Percentiles rank a stretch among this genome's conserved stretches.
Conservation (phyloP, 2,888 invertebrate species). For the Resseliella maxima region DNA sequence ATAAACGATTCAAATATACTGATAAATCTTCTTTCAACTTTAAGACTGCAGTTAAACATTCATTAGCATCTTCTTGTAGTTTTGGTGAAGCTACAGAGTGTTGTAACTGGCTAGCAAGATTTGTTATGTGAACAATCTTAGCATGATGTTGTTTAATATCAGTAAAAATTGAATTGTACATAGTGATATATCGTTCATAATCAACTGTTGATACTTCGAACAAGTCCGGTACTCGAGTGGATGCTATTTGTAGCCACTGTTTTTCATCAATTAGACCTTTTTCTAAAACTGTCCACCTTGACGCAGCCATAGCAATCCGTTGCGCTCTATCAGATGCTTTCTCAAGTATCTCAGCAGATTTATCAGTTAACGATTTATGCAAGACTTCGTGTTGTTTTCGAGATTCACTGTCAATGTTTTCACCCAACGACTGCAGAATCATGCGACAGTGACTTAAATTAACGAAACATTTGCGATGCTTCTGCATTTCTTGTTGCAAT, state of each 20-base stretch:
- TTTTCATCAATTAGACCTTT: slow-evolving; percentile 85
- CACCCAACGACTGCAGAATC: slow-evolving; percentile 86
- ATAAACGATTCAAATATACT: slow-evolving; percentile 75
- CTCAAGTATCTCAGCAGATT: slow-evolving; percentile 81
- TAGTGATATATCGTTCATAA: slow-evolving; percentile 84
- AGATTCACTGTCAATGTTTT: slow-evolving; percentile 84
- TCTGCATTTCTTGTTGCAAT: slow-evolving; percentile 89
- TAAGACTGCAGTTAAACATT: slow-evolving; percentile 77
- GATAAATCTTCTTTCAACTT: slow-evolving; percentile 83
- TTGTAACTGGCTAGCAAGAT: slow-evolving; percentile 79
- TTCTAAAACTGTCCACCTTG: slow-evolving; percentile 83
- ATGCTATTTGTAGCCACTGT: slow-evolving; percentile 85
- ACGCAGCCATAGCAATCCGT: slow-evolving; percentile 85
- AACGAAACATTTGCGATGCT: slow-evolving; percentile 88
- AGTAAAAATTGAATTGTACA: slow-evolving; percentile 82
- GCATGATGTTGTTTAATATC: slow-evolving; percentile 86
- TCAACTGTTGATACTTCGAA: slow-evolving; percentile 84
- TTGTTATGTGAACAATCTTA: slow-evolving; percentile 78
- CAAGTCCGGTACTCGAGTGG: slow-evolving; percentile 84
- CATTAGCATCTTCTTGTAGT: slow-evolving; percentile 79
- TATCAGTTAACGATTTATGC: slow-evolving; percentile 81
- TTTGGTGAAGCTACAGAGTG: slow-evolving; percentile 80
- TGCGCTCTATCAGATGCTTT: slow-evolving; percentile 84
- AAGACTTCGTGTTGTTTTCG: slow-evolving; percentile 77
- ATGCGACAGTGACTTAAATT: slow-evolving; percentile 88